Base-by-base conservation (phyloP, 2,888 invertebrate species). In the Harpalus rubripes region DNA sequence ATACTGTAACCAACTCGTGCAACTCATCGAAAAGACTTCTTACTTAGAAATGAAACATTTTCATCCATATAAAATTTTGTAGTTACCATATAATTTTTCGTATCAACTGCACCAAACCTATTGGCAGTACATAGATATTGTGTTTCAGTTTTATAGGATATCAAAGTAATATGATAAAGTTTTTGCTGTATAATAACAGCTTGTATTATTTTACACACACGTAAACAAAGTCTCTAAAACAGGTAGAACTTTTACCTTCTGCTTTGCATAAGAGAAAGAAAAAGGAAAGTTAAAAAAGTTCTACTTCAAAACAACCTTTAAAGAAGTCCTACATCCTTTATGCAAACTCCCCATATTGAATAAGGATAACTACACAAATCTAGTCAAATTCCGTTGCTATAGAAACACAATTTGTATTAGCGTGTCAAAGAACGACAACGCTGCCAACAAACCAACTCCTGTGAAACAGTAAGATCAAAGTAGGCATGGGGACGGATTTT, bases 391-490 rank as follows among this genome's bases (percentile, higher is more conserved):
- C 18, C 59, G 18, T 52, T 52, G 18, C 15, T 59, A 16, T 15
- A 59, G 32, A 68, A 68, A 39, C 32, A 39, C 68, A 7, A 68
- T 68, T 68, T 68, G 68, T 68, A 68, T 68, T 68, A 39, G 68
- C 15, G 68, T 68, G 2, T 68, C 39, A 68, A 68, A 68, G 68
- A 52, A 52, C 44, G 44, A 63, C 26, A 63, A 22, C 63, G 12
- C 22, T 22, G 22, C 63, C 63, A 26, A 63, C 1, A 61, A 22
- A 63, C 68, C 39, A 39, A 68, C 7, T 39, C 68, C 15, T 41
- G 68, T 68, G 32, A 68, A 68, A 68, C 32, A 68, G 22, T 12
- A 63, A 32, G 39, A 68, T 68, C 68, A 68, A 68, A 68, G 68
- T 39, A 68, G 68, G 39, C 68, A 59, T 26, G 39, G n/a, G 15